Conservation (phyloP, 2,113 vertebrate genomes). For the Ariopsis seemanni region DNA sequence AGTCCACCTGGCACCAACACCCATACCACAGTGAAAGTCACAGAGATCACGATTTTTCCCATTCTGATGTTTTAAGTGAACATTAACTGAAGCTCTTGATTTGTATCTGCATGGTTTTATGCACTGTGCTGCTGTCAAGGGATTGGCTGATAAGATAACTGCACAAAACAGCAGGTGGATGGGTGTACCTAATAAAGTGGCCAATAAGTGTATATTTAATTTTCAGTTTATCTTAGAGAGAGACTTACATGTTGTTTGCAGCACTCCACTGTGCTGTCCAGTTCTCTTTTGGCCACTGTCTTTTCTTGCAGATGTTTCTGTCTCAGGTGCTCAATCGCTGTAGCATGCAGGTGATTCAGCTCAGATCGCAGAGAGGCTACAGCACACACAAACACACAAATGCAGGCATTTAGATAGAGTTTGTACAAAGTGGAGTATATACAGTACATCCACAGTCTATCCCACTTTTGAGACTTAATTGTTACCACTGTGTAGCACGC, state of each 20-base stretch:
- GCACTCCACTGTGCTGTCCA: conserved; percentile 84
- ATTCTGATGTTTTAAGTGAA: no score
- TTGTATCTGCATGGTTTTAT: no score
- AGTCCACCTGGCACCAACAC: no score
- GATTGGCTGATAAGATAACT: no score
- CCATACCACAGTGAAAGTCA: no score
- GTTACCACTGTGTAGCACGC: no score
- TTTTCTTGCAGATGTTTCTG: conserved; percentile 89
- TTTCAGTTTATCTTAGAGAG: neutral
- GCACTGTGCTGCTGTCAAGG: no score
- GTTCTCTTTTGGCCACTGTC: conserved; percentile 78
- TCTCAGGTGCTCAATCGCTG: conserved; percentile 85
- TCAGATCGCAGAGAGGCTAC: conserved; percentile 92
- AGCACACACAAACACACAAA: conserved; percentile 39
- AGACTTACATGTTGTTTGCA: conserved; percentile 81
- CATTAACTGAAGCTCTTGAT: no score
- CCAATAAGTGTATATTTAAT: neutral
- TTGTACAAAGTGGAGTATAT: neutral
- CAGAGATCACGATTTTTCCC: no score
- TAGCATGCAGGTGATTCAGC: conserved; percentile 91
- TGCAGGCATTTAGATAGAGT: neutral
- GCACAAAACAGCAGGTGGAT: no score
- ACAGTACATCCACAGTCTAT: neutral
- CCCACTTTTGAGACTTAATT: neutral
- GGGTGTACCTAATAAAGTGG: no score